Evolutionary conservation across 2,113 vertebrate species (phyloP), one percentile per base, ranked within the genome.

Genomic region (Spizaetus ornatus): DNA sequence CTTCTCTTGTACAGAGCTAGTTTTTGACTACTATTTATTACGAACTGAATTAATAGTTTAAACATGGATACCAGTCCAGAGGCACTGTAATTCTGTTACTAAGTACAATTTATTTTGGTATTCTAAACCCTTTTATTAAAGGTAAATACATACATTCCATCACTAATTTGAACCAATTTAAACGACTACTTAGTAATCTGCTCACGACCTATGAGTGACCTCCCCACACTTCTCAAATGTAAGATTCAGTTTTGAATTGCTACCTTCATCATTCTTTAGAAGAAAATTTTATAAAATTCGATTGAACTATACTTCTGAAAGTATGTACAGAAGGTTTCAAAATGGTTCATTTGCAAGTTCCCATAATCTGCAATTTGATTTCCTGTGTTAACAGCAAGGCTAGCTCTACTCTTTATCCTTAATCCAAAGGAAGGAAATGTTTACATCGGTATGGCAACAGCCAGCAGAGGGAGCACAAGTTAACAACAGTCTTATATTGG

Each of bases 401-500:
- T 71, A 43, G 34, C 63, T 78, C 4, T 2, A 22, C 27, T 67
- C 58, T 85, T 82, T 63, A 78, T 6, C 53, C 62, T 65, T 55
- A 93, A 86, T 47, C 16, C 31, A 21, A 29, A 45, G 18, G 34
- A 42, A 88, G 25, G 42, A 11, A 10, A 55, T 31, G 38, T 34
- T 93, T 40, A 88, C 13, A 6, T 1, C 7, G 26, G 55, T 38
- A 38, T 7, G 23, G 53, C 43, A 81, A 4, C 7, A 93, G 42
- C 77, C 97, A 86, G 95, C 93, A 97, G 97, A 95, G 93, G 96
- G 96, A 95, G 97, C 95, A 89, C 62, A 52, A 62, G 84, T 26
- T 80, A 92, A 67, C 59, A 34, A 42, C 42, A 43, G 81, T 7
- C 73, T 61, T 8, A 48, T 32, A 17, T 6, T 8, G 32, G 13